Evolutionary conservation across 1,140 invertebrate genomes (phyloP), one percentile per base, ranked within the genome.

Genomic region (Streblospio benedicti): DNA sequence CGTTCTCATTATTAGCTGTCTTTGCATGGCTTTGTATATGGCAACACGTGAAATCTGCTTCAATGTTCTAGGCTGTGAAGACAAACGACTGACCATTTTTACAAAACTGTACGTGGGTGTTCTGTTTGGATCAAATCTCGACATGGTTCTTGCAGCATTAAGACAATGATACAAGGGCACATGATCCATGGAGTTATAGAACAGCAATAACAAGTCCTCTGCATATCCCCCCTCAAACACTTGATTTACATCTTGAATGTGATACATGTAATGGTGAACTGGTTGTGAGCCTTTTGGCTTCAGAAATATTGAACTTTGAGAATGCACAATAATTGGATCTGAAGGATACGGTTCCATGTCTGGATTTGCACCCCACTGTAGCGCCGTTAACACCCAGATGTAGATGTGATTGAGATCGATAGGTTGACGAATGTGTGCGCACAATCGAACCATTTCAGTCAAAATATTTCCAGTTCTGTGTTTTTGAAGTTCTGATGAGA

Each of bases 131-230:
- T 72, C 65, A 47, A 69, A 66, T 2, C 65, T 62, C 6, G 69
- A 60, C 60, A 69, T 68, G 41, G 60, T 66, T 44, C 65, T 63
- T 2, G 71, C 67, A 20, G 66, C 63, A 28, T 59, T 66, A 0
- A 76, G 66, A 61, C 71, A 72, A n/a, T 71, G 64, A 52, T 66
- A 72, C 9, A 76, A 53, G 4, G 61, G 50, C 20, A 63, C 55
- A 57, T 76, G 73, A 25, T 67, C 69, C 74, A 76, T 76, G 6
- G 68, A 65, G 59, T 71, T 69, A 59, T 74, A 75, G 57, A 76
- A 76, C 31, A 76, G 56, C 38, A 65, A 35, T 9, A 76, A 62
- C 30, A 76, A 41, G 9, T 65, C 56, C 51, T 69, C 63, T 1
- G 69, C 69, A 57, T 69, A 51, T 6, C 65, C 63, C 52, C 67